Evolutionary conservation across 2,888 invertebrate genomes (phyloP).

Genomic region (Heteromyza rotundicornis): DNA sequence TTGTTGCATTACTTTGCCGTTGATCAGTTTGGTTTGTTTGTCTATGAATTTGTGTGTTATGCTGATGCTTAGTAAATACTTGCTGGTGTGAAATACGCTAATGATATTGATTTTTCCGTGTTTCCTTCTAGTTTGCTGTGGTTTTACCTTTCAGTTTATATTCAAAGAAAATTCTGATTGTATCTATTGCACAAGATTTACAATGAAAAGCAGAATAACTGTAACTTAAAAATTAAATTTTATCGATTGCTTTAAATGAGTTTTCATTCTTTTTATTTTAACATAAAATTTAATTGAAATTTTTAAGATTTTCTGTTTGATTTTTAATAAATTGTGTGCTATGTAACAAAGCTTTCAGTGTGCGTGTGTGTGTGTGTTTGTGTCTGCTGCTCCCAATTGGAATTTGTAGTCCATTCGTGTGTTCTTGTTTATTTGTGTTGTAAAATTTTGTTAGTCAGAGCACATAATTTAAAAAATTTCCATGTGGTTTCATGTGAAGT

Average conservation of each 20-base stretch:
- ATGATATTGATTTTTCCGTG: no score
- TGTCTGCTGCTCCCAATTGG: background rate
- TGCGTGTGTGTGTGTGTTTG: background rate
- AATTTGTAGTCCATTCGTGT: conserved; percentile 3
- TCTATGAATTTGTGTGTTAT: background rate
- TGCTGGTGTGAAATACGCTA: no score
- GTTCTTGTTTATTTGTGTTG: conserved; percentile 16
- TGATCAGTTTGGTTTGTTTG: background rate
- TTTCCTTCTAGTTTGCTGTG: background rate
- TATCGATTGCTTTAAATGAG: conserved; percentile 26
- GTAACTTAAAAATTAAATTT: conserved; percentile 60
- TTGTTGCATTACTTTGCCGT: background rate
- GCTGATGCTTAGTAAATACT: no score
- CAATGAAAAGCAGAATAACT: conserved; percentile 63
- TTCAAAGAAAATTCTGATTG: conserved; percentile 62
- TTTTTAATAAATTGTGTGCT: conserved; percentile 48
- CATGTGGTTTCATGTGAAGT: conserved; percentile 33
- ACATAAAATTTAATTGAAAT: conserved; percentile 34
- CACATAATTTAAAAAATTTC: conserved; percentile 46
- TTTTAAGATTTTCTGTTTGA: conserved; percentile 41
- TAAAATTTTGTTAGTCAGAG: conserved; percentile 35
- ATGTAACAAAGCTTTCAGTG: conserved; percentile 3
- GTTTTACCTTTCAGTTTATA: conserved; percentile 38
- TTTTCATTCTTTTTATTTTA: conserved; percentile 28
- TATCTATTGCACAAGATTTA: conserved; percentile 63